phyloP scores from a whole-genome alignment of 2,113 vertebrate species.

The Podocnemis expansa region DNA sequence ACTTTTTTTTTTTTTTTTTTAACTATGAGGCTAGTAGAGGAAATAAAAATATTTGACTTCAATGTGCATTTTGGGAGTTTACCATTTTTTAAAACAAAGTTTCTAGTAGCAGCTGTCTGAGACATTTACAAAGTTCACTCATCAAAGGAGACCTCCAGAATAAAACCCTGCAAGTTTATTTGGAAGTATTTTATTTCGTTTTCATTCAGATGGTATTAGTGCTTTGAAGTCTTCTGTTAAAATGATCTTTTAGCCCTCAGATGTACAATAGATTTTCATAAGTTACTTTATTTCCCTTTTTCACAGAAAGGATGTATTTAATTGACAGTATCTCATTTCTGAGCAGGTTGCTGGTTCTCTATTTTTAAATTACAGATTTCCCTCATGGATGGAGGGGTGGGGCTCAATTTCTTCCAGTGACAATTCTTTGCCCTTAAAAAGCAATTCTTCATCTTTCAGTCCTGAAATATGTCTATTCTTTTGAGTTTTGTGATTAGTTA shows the following conservation, averaged over 20 bases:
- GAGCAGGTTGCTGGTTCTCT: not conserved
- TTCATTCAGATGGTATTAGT: not conserved
- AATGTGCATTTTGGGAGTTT: not conserved
- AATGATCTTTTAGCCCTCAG: not conserved
- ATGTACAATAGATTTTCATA: not conserved
- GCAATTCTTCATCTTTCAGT: not conserved
- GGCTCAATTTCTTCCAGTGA: constrained; percentile 22
- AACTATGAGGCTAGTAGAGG: not conserved
- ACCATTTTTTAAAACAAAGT: not conserved
- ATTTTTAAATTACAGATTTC: not conserved
- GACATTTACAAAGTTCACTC: not conserved
- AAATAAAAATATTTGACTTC: not conserved
- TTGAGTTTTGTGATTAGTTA: constrained; percentile 47
- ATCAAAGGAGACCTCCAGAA: not conserved
- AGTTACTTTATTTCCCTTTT: not conserved
- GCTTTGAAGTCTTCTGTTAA: not conserved
- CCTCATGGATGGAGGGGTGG: not conserved
- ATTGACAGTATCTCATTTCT: not conserved
- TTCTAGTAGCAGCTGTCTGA: not conserved
- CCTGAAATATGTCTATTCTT: constrained; percentile 29
- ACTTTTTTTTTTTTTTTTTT: no score
- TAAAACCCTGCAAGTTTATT: not conserved
- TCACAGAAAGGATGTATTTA: not conserved
- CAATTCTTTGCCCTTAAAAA: not conserved
- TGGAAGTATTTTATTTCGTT: not conserved